phyloP scores from a whole-genome alignment of 2,797 vertebrate genomes.

The Coccyzus lansbergi region DNA sequence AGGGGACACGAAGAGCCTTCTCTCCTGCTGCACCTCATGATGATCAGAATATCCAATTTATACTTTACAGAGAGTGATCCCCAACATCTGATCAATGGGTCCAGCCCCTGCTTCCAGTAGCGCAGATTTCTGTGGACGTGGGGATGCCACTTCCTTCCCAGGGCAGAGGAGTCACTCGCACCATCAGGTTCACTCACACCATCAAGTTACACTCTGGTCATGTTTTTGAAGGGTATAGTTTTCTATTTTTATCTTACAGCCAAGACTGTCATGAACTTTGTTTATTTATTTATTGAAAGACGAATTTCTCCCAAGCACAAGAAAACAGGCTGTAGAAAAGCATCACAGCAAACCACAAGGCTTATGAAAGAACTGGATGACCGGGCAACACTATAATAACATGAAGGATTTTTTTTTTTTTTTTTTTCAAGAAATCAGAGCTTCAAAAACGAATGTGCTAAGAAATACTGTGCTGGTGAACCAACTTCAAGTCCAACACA shows the following conservation, averaged over 20 bases:
- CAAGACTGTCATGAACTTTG: not conserved
- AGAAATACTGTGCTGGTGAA: not conserved
- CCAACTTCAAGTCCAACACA: not conserved
- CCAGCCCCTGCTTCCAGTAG: not conserved
- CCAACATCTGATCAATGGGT: accelerated
- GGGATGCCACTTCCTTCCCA: not conserved
- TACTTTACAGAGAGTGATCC: not conserved
- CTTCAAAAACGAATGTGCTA: not conserved
- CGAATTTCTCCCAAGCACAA: not conserved
- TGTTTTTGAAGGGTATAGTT: not conserved
- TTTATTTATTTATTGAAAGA: not conserved
- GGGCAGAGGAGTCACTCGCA: not conserved
- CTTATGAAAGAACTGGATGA: not conserved
- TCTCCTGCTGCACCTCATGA: not conserved
- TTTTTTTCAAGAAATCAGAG: not conserved
- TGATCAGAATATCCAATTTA: not conserved
- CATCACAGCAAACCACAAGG: not conserved
- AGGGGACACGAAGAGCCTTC: not conserved
- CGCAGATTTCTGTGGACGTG: not conserved
- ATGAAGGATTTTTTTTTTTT: not conserved
- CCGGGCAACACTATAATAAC: not conserved
- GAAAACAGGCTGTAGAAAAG: not conserved
- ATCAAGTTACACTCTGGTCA: not conserved
- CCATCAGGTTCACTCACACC: not conserved
- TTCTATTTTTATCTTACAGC: not conserved